Evolutionary conservation across 1,140 invertebrate species (phyloP), one percentile per base, ranked within the genome.

Genomic region (Drosophila bocki): DNA sequence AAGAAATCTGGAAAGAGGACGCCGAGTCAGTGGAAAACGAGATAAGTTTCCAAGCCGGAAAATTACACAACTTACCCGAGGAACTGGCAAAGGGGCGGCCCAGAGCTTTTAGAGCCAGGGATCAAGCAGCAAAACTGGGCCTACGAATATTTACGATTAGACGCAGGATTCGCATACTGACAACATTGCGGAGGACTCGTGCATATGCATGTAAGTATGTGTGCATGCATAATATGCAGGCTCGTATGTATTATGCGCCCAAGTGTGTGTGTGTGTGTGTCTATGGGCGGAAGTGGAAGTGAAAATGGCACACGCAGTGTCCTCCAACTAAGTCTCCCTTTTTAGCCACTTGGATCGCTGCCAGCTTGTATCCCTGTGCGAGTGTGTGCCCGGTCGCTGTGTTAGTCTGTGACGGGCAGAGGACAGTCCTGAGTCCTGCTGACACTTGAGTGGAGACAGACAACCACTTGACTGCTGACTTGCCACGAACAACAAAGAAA

Each of bases 401-500:
- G 48, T 54, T 39, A 26, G 26, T 35, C 48, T 71, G 62, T 57
- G 63, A 61, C 26, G 75, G 53, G 53, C 63, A 70, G 67, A 72
- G 80, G 70, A 87, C 83, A 67, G 56, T 59, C 45, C 76, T 67
- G 83, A 86, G 83, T 87, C 83, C 81, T 82, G 76, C 71, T 80
- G 83, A 86, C 83, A 86, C 84, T 87, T 86, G 84, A 86, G 80
- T 80, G 83, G 83, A 87, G 83, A 82, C 83, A 76, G 83, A 86
- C 83, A 86, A 77, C 76, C 83, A 82, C 83, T 86, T 86, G 83
- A 86, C 82, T 86, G 78, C 75, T 79, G 82, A 86, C 83, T 81
- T 56, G 72, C 68, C 68, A 58, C 54, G 58, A 41, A 63, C 65
- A 64, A 22, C 59, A 42, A 35, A 44, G 45, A 65, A 62, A 79